Base-by-base conservation (phyloP, 2,888 invertebrate genomes). In the Drosophila fulvimacula region DNA sequence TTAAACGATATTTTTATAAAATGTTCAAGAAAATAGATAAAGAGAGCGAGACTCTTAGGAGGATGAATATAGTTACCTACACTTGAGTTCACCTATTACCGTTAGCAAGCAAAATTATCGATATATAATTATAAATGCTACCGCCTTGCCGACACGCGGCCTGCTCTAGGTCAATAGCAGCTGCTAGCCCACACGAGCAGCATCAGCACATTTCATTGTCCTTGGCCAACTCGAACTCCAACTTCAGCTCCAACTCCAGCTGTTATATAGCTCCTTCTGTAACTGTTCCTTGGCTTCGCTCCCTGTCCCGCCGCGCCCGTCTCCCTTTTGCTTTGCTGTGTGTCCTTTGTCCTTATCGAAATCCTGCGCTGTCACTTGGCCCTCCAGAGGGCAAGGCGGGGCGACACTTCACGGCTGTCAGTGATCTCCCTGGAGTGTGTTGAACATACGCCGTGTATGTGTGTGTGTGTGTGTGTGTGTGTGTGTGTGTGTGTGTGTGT, bases 351-450 rank as follows among this genome's bases (percentile, higher is more conserved):
- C 72, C 83, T 81, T 86, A 86, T 86, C 84, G 83, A 76, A 85
- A 86, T 81, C 79, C 86, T 73, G 70, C 61, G 81, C 73, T 85
- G 86, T 86, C 84, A 82, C 76, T 86, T 85, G 76, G 72, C 64
- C 73, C 72, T 49, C 44, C 30, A 53, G 21, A 34, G 38, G 30
- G n/a, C 24, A 36, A 13, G 42, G 27, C 36, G 51, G 27, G 66
- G 71, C 73, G 64, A 73, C 81, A 87, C 79, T 83, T 81, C 87
- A 81, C 73, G 79, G 75, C 68, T 81, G 88, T 76, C 79, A 86
- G 52, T 81, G 85, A 85, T 85, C 88, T 86, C 85, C 85, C 88
- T 79, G 58, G 85, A 85, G 85, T 86, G 79, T 77, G 83, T 76
- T 88, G 77, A 88, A 83, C 83, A 86, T 81, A 73, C 72, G 79